Percentiles rank a stretch among this genome's conserved stretches.
Conservation (phyloP, 2,888 invertebrate species). For the Phortica magna region DNA sequence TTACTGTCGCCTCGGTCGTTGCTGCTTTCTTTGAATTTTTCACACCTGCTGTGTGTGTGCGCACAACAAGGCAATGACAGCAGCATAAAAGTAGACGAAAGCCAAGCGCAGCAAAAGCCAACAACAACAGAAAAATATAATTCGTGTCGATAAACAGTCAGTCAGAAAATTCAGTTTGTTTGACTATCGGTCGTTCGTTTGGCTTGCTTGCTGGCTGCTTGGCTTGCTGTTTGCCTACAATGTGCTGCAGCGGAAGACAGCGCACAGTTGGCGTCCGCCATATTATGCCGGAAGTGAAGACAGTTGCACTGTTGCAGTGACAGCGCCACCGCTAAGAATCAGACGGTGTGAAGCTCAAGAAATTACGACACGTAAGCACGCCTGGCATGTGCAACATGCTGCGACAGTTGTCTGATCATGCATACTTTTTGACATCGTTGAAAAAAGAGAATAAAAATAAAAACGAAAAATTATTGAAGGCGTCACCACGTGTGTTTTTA, state of each 20-base stretch:
- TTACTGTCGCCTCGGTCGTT: background rate
- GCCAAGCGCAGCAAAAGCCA: background rate
- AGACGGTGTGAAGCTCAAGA: slow-evolving; percentile 21
- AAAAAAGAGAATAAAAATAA: background rate
- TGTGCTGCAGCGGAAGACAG: slow-evolving; percentile 25
- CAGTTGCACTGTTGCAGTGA: slow-evolving; percentile 16
- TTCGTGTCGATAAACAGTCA: slow-evolving; percentile 9
- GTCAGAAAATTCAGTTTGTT: background rate
- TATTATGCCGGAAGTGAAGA: slow-evolving; percentile 33
- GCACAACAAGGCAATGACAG: background rate
- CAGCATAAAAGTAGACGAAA: slow-evolving; percentile 9
- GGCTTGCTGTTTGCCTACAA: background rate
- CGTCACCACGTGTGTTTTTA: background rate
- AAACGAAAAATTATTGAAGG: background rate
- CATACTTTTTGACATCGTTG: background rate
- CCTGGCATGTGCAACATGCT: background rate
- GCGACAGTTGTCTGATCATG: slow-evolving; percentile 5
- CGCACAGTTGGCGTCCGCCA: slow-evolving; percentile 24
- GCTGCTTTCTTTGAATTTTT: slow-evolving; percentile 8
- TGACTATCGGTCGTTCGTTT: background rate
- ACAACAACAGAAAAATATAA: background rate
- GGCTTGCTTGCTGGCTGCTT: background rate
- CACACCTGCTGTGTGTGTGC: slow-evolving; percentile 14
- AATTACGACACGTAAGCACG: slow-evolving; percentile 29
- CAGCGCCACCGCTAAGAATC: background rate